These are phyloP conservation scores for Smithornis capensis DNA, from an alignment of 2,113 vertebrate genomes.

Conservation along the genomic window DNA sequence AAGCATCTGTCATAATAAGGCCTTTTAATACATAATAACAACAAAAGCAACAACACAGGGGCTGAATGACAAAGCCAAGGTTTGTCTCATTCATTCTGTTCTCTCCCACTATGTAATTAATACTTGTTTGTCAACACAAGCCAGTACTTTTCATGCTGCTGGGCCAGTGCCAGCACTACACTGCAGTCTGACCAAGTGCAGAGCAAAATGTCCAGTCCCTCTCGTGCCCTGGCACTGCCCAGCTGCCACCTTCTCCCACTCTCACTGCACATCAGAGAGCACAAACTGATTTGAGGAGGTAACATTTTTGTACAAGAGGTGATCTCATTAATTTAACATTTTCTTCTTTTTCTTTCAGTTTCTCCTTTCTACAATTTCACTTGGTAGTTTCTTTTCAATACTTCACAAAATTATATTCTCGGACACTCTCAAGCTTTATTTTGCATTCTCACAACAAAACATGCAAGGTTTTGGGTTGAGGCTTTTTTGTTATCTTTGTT, in stretches of 20 bases:
- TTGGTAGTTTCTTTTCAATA: background rate
- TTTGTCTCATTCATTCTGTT: background rate
- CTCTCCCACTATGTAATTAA: background rate
- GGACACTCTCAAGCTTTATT: background rate
- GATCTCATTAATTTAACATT: background rate
- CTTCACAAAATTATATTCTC: background rate
- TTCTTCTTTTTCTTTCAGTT: background rate
- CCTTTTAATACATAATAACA: background rate
- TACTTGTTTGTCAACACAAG: background rate
- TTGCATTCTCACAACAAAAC: background rate
- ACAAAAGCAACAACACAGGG: background rate
- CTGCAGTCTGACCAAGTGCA: background rate
- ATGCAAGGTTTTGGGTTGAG: background rate
- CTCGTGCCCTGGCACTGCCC: background rate
- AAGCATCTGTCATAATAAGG: background rate
- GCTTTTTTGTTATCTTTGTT: background rate
- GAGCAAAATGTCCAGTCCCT: background rate
- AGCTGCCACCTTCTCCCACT: background rate
- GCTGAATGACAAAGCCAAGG: background rate
- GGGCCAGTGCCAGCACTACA: background rate
- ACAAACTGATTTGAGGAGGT: background rate
- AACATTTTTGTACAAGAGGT: background rate
- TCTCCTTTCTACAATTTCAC: background rate
- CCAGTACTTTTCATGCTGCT: background rate
- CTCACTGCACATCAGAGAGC: background rate